Percentiles rank a stretch among this genome's conserved stretches.
phyloP scores from a whole-genome alignment of 2,888 invertebrate genomes.

The Dioctria rufipes region DNA sequence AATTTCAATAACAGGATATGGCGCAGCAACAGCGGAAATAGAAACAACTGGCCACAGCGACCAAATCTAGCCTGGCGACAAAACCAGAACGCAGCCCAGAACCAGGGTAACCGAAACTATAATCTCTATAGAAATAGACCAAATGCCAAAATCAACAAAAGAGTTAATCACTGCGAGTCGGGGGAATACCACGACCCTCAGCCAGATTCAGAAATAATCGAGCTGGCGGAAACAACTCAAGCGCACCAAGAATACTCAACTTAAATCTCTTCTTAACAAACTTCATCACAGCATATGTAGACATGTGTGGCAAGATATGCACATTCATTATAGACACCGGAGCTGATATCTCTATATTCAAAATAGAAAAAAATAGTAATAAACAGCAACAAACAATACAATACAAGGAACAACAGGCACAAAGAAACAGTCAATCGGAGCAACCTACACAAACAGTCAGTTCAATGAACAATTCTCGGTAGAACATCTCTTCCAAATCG shows the following conservation, averaged over 20 bases:
- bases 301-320: not conserved
- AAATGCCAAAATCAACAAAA: too few relatives aligned
- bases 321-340: conserved; percentile 18
- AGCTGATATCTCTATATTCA: conserved; percentile 8
- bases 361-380: not conserved
- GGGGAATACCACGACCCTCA: too few relatives aligned
- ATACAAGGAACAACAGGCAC: conserved; percentile 11
- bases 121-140: too few relatives aligned
- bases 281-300: not conserved
- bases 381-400: not conserved
- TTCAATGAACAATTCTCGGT: not conserved
- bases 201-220: too few relatives aligned
- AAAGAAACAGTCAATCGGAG: not conserved
- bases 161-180: too few relatives aligned
- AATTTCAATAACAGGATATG: too few relatives aligned
- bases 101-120: too few relatives aligned
- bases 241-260: not conserved
- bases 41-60: too few relatives aligned
- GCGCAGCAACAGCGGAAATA: too few relatives aligned
- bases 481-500: not conserved
- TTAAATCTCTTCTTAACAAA: not conserved
- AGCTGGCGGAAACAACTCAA: not conserved
- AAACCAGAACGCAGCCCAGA: too few relatives aligned
- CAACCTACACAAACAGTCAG: not conserved
- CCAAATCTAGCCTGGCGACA: too few relatives aligned